Percentiles rank a stretch among this genome's conserved stretches.
Conservation (phyloP, 2,888 invertebrate species). For the Dorcus hopei region DNA sequence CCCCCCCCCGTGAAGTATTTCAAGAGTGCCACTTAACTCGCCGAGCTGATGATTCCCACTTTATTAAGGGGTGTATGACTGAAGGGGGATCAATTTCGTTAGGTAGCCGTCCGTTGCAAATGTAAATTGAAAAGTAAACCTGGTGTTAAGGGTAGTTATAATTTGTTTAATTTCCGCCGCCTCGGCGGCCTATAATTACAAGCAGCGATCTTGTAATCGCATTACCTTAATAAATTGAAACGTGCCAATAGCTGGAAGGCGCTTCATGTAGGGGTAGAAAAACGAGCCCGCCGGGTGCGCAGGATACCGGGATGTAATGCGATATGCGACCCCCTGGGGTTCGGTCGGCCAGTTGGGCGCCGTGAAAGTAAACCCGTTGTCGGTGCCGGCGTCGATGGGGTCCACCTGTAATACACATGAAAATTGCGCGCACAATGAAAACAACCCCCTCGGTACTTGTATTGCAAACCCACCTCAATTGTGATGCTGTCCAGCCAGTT, state of each 20-base stretch:
- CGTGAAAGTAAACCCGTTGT: conserved; percentile 93
- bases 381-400: conserved; percentile 90
- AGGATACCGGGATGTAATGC: conserved; percentile 85
- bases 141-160: neutral
- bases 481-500: conserved; percentile 89
- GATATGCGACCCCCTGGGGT: conserved; percentile 83
- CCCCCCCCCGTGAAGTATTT: too few relatives aligned
- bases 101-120: too few relatives aligned
- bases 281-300: conserved; percentile 92
- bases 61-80: too few relatives aligned
- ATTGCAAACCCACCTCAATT: conserved; percentile 64
- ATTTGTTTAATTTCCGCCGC: conserved; percentile 1
- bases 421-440: neutral
- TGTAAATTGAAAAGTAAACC: too few relatives aligned
- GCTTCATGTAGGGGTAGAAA: conserved; percentile 85
- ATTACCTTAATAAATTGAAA: conserved; percentile 88
- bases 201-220: conserved; percentile 11
- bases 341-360: conserved; percentile 95
- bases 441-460: neutral
- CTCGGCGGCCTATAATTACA: neutral
- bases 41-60: too few relatives aligned
- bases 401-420: conserved; percentile 64
- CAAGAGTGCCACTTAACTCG: too few relatives aligned
- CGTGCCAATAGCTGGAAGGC: conserved; percentile 85
- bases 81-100: too few relatives aligned